Percentiles rank a stretch among this genome's conserved stretches.
phyloP scores from a whole-genome alignment of 2,113 vertebrate species.

The Felis chaus region DNA sequence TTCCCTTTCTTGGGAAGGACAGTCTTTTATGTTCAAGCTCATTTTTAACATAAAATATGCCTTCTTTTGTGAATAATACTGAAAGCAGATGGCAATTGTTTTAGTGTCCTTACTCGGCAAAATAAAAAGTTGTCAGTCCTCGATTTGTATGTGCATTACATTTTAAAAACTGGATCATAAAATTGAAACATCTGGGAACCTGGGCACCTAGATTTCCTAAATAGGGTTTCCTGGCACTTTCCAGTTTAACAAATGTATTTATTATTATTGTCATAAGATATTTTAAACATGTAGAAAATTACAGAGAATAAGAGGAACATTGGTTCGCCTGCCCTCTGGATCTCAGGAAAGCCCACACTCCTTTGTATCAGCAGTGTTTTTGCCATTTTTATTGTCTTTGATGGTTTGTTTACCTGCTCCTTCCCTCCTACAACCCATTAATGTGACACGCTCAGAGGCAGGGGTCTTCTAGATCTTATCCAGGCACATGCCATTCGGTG shows the following conservation, averaged over 20 bases:
- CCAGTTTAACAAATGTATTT: not conserved
- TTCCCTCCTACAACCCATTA: rapidly evolving
- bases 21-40: not conserved
- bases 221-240: not conserved
- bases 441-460: not conserved
- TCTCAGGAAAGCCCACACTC: not conserved
- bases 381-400: rapidly evolving
- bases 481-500: not conserved
- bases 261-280: not conserved
- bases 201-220: not conserved
- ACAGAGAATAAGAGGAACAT: not conserved
- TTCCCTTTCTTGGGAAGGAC: not conserved
- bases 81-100: slow-evolving; percentile 62
- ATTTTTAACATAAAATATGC: not conserved
- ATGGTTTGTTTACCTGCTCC: not conserved
- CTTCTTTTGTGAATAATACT: slow-evolving; percentile 42
- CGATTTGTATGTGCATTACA: not conserved
- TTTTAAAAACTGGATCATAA: slow-evolving; percentile 38
- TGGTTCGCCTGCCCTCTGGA: not conserved
- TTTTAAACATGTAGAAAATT: not conserved
- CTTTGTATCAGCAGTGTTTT: rapidly evolving
- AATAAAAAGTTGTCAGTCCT: slow-evolving; percentile 44
- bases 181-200: slow-evolving; percentile 41
- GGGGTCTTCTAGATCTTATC: not conserved
- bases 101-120: slow-evolving; percentile 48